Conservation (phyloP, 1,140 invertebrate species). For the Drosophila jambulina region DNA sequence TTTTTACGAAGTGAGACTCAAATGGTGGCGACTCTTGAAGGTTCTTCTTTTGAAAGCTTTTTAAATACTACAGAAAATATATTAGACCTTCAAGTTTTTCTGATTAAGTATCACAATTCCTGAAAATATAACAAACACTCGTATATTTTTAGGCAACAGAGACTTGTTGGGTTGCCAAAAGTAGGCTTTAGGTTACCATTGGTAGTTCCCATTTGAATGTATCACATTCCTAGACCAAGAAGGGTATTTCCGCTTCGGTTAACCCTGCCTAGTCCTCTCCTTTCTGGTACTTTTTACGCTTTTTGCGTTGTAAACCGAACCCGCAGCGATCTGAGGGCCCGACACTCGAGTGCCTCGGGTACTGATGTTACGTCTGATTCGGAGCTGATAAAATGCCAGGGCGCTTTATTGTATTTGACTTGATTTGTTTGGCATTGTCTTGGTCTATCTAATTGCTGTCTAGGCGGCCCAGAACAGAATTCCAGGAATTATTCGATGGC, state of each 20-base stretch:
- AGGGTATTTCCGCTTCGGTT: not conserved
- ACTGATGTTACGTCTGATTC: slow-evolving; percentile 52
- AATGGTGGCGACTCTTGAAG: too few species aligned
- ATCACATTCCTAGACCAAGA: too few species aligned
- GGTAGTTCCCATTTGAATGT: not conserved
- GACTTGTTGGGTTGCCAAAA: not conserved
- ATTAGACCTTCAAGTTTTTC: not conserved
- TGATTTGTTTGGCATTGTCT: slow-evolving; percentile 51
- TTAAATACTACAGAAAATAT: not conserved
- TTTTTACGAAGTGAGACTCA: not conserved
- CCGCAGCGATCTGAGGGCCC: slow-evolving; percentile 44
- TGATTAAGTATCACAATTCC: too few species aligned
- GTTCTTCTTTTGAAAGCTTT: not conserved
- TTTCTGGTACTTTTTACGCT: slow-evolving; percentile 1
- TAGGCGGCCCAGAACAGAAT: slow-evolving; percentile 11
- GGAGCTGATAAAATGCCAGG: slow-evolving; percentile 59
- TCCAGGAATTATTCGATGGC: slow-evolving; percentile 33
- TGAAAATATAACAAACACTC: not conserved
- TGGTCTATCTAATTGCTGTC: slow-evolving; percentile 46
- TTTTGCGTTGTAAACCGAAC: slow-evolving; percentile 50
- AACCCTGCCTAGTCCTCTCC: not conserved
- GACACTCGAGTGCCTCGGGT: slow-evolving; percentile 41
- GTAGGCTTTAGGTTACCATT: not conserved
- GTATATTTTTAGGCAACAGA: not conserved
- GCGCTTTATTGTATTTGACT: slow-evolving; percentile 39